Base-by-base conservation (phyloP, 1,140 invertebrate genomes). In the Drosophila seguyi region DNA sequence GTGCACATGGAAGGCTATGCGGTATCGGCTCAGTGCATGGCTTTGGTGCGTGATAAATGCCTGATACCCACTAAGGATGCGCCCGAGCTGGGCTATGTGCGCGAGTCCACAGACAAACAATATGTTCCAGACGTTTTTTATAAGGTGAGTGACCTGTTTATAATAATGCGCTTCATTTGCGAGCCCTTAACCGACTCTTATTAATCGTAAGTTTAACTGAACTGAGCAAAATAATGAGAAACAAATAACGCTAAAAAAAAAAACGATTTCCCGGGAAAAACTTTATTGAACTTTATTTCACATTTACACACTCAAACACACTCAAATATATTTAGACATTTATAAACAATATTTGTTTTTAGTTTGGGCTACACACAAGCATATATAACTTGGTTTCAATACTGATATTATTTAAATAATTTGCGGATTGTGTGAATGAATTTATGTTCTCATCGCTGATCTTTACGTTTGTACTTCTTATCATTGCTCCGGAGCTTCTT, bases 81-180 rank as follows among this genome's bases (percentile, higher is more conserved):
- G 56, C 98, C 98, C 42, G 99, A 99, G 93, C 95, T 99, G 48
- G 99, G 97, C 53, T 99, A 98, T 94, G 96, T 99, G 41, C 96
- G 97, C 62, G 98, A 99, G 93, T 99, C 98, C 16, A 95, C 95
- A 50, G 96, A 98, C 86, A 96, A 97, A 90, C 98, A 99, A 93
- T 99, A 98, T 94, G 98, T 99, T 85, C 99, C 99, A 59, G 99
- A 99, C 95, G 99, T 99, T 65, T 99, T 98, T 93, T 99, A 99
- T 93, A 99, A 99, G 96, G 98, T 99, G 93, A 95, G 95, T 94
- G 14, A 3, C 8, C 0, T 7, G n/a, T 38, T 25, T 11, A 0
- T 22, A 0, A n/a, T 20, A n/a, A n/a, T n/a, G n/a, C n/a, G n/a
- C n/a, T n/a, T 59, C 4, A n/a, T 13, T 13, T 20, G 20, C 11